Base-by-base conservation (phyloP, 2,888 invertebrate species). In the Zhuqinia jingwanae region DNA sequence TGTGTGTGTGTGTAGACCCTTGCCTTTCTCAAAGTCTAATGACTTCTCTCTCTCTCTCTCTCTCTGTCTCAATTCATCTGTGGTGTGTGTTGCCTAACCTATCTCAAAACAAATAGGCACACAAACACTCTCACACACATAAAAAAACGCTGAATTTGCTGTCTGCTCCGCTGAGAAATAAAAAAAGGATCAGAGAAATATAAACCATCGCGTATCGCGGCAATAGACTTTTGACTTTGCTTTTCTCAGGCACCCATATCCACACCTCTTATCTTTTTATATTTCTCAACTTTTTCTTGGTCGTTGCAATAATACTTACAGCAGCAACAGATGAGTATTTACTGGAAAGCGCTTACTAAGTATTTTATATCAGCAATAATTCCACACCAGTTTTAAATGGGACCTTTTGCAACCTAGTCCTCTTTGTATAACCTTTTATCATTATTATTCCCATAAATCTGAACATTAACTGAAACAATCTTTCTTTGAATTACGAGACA, bases 1-100 rank as follows among this genome's bases (percentile, higher is more conserved):
- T 0, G n/a, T 47, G 45, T 36, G n/a, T 8, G n/a, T 63, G 20
- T 68, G 25, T 70, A 65, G 30, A 53, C 53, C 68, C 79, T 79
- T 79, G 53, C 79, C 79, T 58, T 81, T 73, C 70, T 60, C 70
- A 70, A 81, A 81, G 81, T 81, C 81, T 56, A 81, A 73, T 79
- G 68, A 79, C 65, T 47, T 79, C 47, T 47, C 70, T 50, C 47
- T 70, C 25, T 13, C 22, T 47, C 27, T n/a, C 58, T 22, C 25
- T 56, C 56, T 56, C 56, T 56, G 15, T 50, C 10, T 50, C 10
- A 2, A 10, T 25, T 22, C 30, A 27, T 17, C 15, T 53, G 8
- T 2, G 11, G 2, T 20, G 6, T 56, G 27, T 36, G 65, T 65
- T 70, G 25, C 70, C 70, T 70, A 47, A 70, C 70, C 70, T 70